Conservation (phyloP, 2,797 vertebrate genomes). For the Siniperca obscura region DNA sequence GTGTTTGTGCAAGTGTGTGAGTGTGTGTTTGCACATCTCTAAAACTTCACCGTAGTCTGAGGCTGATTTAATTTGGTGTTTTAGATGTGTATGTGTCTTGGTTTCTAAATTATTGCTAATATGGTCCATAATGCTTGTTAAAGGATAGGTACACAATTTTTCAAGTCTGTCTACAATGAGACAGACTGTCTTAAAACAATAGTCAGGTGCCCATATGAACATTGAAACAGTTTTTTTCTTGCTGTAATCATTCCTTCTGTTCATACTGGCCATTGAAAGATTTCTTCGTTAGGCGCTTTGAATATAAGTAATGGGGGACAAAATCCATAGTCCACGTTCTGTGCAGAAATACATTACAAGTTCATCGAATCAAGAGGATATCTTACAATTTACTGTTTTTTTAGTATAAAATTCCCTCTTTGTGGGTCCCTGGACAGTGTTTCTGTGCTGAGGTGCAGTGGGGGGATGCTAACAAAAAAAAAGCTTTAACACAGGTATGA, state of each 20-base stretch:
- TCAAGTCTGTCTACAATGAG: background rate
- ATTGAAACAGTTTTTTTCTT: too few species aligned
- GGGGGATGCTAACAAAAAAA: too few species aligned
- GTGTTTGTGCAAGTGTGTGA: constrained; percentile 12
- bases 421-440: background rate
- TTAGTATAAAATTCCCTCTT: background rate
- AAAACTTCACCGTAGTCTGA: constrained; percentile 21
- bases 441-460: too few species aligned
- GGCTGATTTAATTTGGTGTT: constrained; percentile 7
- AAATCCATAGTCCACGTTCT: background rate
- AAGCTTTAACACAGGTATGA: too few species aligned
- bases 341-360: background rate
- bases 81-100: background rate
- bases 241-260: too few species aligned
- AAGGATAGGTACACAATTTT: background rate
- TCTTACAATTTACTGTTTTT: background rate
- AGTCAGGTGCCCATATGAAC: background rate
- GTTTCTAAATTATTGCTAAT: constrained; percentile 2
- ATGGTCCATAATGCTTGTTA: background rate
- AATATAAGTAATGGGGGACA: background rate
- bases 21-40: constrained; percentile 11
- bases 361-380: background rate
- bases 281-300: background rate
- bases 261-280: background rate
- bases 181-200: background rate